Percentiles rank a stretch among this genome's conserved stretches.
phyloP scores from a whole-genome alignment of 1,140 invertebrate genomes.

The Drosophila chauvacae region DNA sequence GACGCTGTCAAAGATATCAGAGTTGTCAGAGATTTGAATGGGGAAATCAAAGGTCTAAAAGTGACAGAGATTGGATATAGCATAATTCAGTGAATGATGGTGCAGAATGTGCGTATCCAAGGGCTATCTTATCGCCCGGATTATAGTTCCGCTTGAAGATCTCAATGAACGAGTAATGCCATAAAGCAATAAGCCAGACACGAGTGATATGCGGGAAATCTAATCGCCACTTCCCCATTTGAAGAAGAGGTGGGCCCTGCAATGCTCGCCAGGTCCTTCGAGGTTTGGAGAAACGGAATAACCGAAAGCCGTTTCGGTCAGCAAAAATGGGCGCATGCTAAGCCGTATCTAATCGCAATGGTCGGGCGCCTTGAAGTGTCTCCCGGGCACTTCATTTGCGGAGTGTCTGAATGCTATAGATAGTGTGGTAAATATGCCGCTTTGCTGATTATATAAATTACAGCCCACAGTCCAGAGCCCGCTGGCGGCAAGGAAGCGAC shows the following conservation, averaged over 20 bases:
- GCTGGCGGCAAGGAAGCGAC: background rate
- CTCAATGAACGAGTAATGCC: constrained; percentile 28
- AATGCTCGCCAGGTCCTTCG: constrained; percentile 20
- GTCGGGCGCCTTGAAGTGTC: constrained; percentile 53
- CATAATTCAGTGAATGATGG: constrained; percentile 52
- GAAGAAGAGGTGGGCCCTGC: constrained; percentile 7
- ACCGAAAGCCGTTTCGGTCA: constrained; percentile 26
- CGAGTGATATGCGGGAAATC: constrained; percentile 29
- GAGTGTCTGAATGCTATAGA: constrained; percentile 55
- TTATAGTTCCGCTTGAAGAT: constrained; percentile 26
- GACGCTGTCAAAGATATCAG: constrained; percentile 65
- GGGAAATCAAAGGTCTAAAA: constrained; percentile 54
- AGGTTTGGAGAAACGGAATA: constrained; percentile 4
- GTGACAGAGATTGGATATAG: constrained; percentile 50
- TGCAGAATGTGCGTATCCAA: constrained; percentile 33
- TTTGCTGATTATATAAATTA: constrained; percentile 34
- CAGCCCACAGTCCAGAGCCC: background rate
- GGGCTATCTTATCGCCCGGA: constrained; percentile 51
- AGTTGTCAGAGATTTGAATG: constrained; percentile 34
- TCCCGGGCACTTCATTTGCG: constrained; percentile 56
- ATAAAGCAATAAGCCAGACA: constrained; percentile 13
- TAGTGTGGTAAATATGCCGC: constrained; percentile 40
- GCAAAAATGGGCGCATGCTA: constrained; percentile 50
- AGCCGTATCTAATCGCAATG: constrained; percentile 64
- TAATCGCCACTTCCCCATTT: constrained; percentile 21